Percentiles rank a stretch among this genome's conserved stretches.
These are phyloP conservation scores for Platichthys flesus DNA, from an alignment of 2,113 vertebrate species.

Conservation along the genomic window DNA sequence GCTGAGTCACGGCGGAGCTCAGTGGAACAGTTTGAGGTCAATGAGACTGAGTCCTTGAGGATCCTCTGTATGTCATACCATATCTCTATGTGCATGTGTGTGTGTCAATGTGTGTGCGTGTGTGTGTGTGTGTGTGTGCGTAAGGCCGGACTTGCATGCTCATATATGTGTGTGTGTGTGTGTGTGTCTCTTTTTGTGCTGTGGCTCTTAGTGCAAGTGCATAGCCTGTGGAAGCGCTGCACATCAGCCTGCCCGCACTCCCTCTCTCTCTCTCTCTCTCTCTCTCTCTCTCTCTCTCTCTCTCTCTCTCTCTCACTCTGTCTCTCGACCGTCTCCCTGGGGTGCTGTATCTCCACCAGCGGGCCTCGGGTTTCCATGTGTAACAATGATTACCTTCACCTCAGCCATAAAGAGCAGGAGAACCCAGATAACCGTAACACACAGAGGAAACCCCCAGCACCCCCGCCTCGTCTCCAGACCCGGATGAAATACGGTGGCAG, in stretches of 20 bases:
- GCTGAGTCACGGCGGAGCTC: slow-evolving; percentile 53
- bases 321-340: slow-evolving; percentile 35
- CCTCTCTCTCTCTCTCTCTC: slow-evolving; percentile 16
- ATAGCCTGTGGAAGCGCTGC: slow-evolving; percentile 13
- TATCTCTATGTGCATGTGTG: slow-evolving; percentile 3
- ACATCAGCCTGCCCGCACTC: slow-evolving; percentile 13
- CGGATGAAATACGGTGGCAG: slow-evolving; percentile 57
- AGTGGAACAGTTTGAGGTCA: slow-evolving; percentile 48
- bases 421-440: slow-evolving; percentile 48
- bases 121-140: neutral
- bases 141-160: no score
- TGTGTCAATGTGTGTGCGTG: neutral
- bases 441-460: slow-evolving; percentile 25
- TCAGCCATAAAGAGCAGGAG: slow-evolving; percentile 51
- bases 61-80: slow-evolving; percentile 22
- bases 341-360: slow-evolving; percentile 52
- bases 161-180: neutral
- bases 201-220: slow-evolving; percentile 4
- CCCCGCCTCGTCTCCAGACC: slow-evolving; percentile 12
- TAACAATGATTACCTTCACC: slow-evolving; percentile 70
- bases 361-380: slow-evolving; percentile 42
- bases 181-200: neutral
- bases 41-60: slow-evolving; percentile 45
- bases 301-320: slow-evolving; percentile 1
- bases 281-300: neutral